These are phyloP conservation scores for Nudaria mundana DNA, from an alignment of 2,888 invertebrate species.

Conservation along the genomic window DNA sequence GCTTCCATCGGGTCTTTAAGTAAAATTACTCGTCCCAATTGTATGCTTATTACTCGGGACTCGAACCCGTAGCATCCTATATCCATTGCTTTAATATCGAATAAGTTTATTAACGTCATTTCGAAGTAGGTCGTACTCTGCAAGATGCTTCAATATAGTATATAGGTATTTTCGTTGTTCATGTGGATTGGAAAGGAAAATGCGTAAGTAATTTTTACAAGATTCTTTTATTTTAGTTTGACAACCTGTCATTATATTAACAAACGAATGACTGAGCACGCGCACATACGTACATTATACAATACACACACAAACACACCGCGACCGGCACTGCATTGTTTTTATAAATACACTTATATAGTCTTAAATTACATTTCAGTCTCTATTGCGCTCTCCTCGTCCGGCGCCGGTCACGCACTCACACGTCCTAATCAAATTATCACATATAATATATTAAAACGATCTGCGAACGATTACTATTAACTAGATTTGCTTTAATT, in stretches of 20 bases:
- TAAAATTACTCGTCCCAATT: too few relatives aligned
- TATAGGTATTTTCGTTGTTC: too few relatives aligned
- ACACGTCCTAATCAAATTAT: slow-evolving; percentile 82
- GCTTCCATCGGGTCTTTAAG: too few relatives aligned
- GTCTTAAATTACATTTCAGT: slow-evolving; percentile 83
- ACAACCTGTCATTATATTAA: slow-evolving; percentile 89
- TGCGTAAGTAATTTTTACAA: slow-evolving; percentile 69
- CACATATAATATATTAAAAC: slow-evolving; percentile 86
- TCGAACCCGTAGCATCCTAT: too few relatives aligned
- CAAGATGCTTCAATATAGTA: neutral
- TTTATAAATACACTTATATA: slow-evolving; percentile 83
- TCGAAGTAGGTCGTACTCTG: too few relatives aligned
- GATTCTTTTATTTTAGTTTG: slow-evolving; percentile 84
- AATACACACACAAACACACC: slow-evolving; percentile 83
- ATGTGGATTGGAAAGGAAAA: slow-evolving; percentile 50
- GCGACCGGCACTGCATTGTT: slow-evolving; percentile 83
- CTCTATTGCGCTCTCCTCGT: slow-evolving; percentile 81
- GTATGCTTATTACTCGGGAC: too few relatives aligned
- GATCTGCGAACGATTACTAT: slow-evolving; percentile 80
- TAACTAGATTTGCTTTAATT: slow-evolving; percentile 72
- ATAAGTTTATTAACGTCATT: too few relatives aligned
- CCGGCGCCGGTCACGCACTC: slow-evolving; percentile 79
- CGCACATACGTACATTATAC: slow-evolving; percentile 82
- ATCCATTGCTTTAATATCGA: too few relatives aligned
- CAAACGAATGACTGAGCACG: slow-evolving; percentile 82